Evolutionary conservation across 1,140 invertebrate species (phyloP).

Genomic region (Yoshiicerus persimilis): DNA sequence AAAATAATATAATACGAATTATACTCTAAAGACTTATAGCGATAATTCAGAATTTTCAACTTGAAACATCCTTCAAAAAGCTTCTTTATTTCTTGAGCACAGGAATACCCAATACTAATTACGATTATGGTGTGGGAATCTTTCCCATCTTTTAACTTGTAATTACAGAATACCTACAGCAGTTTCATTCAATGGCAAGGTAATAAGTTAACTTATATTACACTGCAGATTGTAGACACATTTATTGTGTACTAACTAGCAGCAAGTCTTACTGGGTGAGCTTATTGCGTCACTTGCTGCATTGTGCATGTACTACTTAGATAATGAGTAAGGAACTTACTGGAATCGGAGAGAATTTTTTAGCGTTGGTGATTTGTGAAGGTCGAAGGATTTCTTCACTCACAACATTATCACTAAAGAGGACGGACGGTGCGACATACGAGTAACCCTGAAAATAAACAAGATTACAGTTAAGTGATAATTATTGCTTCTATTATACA

Average conservation of each 20-base stretch:
- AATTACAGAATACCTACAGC: not conserved
- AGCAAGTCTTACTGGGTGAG: too few species aligned
- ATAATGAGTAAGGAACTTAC: constrained; percentile 55
- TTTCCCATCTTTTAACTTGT: not conserved
- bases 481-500: not conserved
- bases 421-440: constrained; percentile 88
- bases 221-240: not conserved
- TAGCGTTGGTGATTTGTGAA: constrained; percentile 57
- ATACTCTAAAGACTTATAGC: too few species aligned
- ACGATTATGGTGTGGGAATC: not conserved
- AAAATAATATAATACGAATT: too few species aligned
- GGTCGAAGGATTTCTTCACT: constrained; percentile 68
- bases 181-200: not conserved
- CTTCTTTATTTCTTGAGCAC: too few species aligned
- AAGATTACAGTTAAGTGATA: not conserved
- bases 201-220: too few species aligned
- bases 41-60: too few species aligned
- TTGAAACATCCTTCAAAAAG: too few species aligned
- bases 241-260: not conserved
- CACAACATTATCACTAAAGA: constrained; percentile 82
- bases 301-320: too few species aligned
- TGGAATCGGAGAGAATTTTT: constrained; percentile 53
- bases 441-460: constrained; percentile 75
- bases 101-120: not conserved
- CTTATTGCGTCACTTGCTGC: too few species aligned